phyloP scores from a whole-genome alignment of 1,140 invertebrate species.

The Cydia amplana region DNA sequence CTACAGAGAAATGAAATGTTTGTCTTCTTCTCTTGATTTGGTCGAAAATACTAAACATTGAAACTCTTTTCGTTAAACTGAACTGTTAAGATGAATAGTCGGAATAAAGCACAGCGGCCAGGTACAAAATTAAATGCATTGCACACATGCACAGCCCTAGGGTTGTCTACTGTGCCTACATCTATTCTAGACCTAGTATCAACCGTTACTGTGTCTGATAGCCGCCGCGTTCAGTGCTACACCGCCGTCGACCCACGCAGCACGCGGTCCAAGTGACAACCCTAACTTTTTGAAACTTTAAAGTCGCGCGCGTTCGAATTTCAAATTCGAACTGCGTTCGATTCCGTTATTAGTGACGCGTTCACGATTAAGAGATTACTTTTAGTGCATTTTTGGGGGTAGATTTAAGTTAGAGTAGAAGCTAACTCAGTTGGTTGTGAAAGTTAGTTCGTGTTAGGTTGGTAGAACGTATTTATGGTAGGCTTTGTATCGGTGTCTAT shows the following conservation, averaged over 20 bases:
- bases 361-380: conserved; percentile 15
- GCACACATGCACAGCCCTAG: conserved; percentile 33
- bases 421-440: conserved; percentile 47
- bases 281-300: conserved; percentile 52
- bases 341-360: conserved; percentile 13
- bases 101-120: not conserved
- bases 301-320: conserved; percentile 17
- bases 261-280: conserved; percentile 53
- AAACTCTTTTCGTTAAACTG: not conserved
- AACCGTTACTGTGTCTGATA: conserved; percentile 65
- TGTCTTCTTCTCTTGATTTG: no score
- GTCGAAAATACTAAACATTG: not conserved
- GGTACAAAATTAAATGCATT: conserved; percentile 4
- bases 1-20: no score
- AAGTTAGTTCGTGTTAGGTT: conserved; percentile 34
- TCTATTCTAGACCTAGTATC: conserved; percentile 67
- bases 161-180: conserved; percentile 48
- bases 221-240: conserved; percentile 60
- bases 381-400: conserved; percentile 32
- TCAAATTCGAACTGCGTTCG: conserved; percentile 15
- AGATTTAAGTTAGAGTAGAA: conserved; percentile 33
- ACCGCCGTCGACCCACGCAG: conserved; percentile 56
- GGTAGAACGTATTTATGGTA: conserved; percentile 30
- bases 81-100: not conserved
- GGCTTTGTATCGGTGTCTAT: conserved; percentile 23